Percentiles rank a stretch among this genome's conserved stretches.
Conservation (phyloP, 2,113 vertebrate species). For the Nesoenas mayeri region DNA sequence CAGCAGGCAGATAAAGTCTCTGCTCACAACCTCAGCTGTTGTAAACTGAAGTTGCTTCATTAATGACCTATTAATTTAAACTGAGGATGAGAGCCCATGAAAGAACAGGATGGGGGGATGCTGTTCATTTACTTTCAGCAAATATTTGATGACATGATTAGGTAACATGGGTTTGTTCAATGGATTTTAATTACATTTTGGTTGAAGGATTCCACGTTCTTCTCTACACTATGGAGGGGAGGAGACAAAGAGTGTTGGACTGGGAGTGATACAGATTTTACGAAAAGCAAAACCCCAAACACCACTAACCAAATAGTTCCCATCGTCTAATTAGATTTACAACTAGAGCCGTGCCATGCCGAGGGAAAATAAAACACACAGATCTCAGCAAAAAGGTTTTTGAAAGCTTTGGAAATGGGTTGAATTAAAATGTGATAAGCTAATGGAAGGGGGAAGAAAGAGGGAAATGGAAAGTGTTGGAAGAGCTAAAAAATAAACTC, state of each 20-base stretch:
- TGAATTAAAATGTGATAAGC: neutral
- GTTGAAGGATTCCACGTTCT: neutral
- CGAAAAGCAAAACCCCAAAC: neutral
- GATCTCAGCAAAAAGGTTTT: neutral
- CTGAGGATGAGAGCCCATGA: neutral
- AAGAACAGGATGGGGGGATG: neutral
- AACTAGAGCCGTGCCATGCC: neutral
- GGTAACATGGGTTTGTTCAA: neutral
- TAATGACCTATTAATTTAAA: neutral
- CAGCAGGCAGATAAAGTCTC: neutral
- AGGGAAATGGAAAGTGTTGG: neutral
- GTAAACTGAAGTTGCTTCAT: neutral
- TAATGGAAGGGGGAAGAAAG: neutral
- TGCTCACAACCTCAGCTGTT: neutral
- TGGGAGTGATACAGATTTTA: neutral
- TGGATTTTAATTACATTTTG: neutral
- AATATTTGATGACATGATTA: constrained; percentile 15
- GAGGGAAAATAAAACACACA: neutral
- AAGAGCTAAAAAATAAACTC: neutral
- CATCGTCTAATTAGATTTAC: neutral
- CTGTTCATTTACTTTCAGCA: neutral
- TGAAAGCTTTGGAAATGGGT: neutral
- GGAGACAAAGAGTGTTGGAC: neutral
- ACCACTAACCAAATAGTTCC: neutral
- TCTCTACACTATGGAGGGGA: neutral